phyloP scores from a whole-genome alignment of 1,140 invertebrate species.

The Muscidifurax raptorellus region DNA sequence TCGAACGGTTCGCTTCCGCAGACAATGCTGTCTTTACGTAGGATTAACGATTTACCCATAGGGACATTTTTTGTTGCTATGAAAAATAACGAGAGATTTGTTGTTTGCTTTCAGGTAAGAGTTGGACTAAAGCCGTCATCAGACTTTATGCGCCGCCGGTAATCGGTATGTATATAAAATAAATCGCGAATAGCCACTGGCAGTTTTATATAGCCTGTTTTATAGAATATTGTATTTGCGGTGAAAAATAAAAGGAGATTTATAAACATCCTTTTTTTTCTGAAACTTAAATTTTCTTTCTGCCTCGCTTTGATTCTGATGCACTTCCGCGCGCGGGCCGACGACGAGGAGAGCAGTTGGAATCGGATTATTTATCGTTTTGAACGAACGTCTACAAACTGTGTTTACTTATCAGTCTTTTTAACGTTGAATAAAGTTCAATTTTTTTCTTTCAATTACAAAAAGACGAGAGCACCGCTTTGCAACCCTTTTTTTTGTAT shows the following conservation, averaged over 20 bases:
- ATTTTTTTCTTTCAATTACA: too few relatives aligned
- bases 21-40: not conserved
- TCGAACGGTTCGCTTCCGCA: not conserved
- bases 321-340: not conserved
- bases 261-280: conserved; percentile 44
- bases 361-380: not conserved
- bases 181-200: not conserved
- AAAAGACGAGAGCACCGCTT: too few relatives aligned
- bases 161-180: conserved; percentile 16
- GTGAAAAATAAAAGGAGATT: conserved; percentile 65
- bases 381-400: too few relatives aligned
- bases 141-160: not conserved
- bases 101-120: conserved; percentile 31
- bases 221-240: conserved; percentile 60
- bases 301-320: not conserved
- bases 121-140: not conserved
- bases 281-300: not conserved
- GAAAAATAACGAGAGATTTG: conserved; percentile 23
- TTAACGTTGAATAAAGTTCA: too few relatives aligned
- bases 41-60: not conserved
- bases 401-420: too few relatives aligned
- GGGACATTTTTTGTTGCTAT: not conserved
- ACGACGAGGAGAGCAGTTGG: not conserved
- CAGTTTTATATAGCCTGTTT: not conserved
- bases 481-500: too few relatives aligned